Evolutionary conservation across 2,113 vertebrate genomes (phyloP), one percentile per base, ranked within the genome.

Genomic region (Macquaria australasica): DNA sequence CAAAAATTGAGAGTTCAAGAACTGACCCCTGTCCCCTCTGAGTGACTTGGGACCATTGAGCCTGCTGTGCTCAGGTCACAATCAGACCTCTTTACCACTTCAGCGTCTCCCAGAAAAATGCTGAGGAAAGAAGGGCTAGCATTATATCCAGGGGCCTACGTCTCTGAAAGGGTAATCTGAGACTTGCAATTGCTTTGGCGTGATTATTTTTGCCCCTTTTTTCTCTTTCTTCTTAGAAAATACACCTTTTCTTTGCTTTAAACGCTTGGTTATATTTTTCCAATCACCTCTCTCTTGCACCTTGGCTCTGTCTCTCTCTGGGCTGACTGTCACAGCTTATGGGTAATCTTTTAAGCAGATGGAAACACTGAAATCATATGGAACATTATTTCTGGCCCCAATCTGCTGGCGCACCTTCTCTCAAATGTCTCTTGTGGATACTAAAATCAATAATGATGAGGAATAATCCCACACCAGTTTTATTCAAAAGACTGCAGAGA

Each of bases 321-420:
- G 77, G 50, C 80, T 76, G 77, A 87, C 88, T 91, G 91, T 95
- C 91, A 90, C 85, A 84, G 87, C 84, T 88, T 81, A 87, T 91
- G 85, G 89, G 53, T 93, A 89, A 96, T 94, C 88, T 90, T 89
- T 86, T 79, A 88, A 91, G 85, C 95, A 95, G 93, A 95, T 95
- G 94, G 94, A 95, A 95, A 91, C 85, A 91, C 77, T 95, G 91
- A 91, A 94, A 93, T 93, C 82, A 92, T 88, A 94, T 94, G 93
- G 93, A 94, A 90, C 84, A 81, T 85, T 88, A 90, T 88, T 91
- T 86, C 79, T 94, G 91, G 83, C 91, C 16, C 55, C 66, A 82
- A 64, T 83, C 77, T 88, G 76, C 69, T 73, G 81, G 62, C 68
- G 1, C 64, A 86, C 86, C 80, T 88, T 87, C 37, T 80, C 78